Base-by-base conservation (phyloP, 2,888 invertebrate species). In the Nezara viridula region DNA sequence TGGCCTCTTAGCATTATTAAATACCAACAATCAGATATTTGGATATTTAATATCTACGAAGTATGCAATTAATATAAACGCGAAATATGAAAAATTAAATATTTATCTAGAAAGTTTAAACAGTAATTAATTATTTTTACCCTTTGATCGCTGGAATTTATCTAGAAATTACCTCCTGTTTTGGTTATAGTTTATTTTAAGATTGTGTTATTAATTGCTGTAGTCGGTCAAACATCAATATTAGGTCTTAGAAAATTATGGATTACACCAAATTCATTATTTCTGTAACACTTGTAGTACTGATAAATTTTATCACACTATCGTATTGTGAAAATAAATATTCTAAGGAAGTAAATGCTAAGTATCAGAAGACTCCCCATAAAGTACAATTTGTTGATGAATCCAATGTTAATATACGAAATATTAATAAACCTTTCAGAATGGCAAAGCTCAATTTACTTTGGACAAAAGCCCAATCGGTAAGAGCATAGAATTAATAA, bases 381-480 rank as follows among this genome's bases (percentile, higher is more conserved):
- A 89, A 89, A 85, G 90, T 89, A 37, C 90, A 90, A 37, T 91
- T 91, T 37, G 91, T 91, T 44, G 90, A 90, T 81, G 91, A 92
- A 88, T 91, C 91, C 91, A 92, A 93, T 90, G 93, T 94, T 0
- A 94, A 95, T 90, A 95, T 97, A 91, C 95, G 96, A 92, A 95
- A 95, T 90, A 93, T 97, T 85, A 96, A 97, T 91, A 96, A 96
- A 92, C 98, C 98, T 9, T 98, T 96, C 93, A 94, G 98, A 91
- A 98, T 98, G 96, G 96, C 96, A 50, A 98, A 98, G 93, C 93
- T 98, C 52, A 98, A 98, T 93, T 93, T 97, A 90, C 93, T 98
- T 44, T 98, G 98, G 98, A 93, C 95, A 7, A 98, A 98, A 94
- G 98, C 98, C 21, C 96, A 96, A 93, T 95, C 96, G 93, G 98